Base-by-base conservation (phyloP, 2,113 vertebrate species). In the Hipposideros armiger region DNA sequence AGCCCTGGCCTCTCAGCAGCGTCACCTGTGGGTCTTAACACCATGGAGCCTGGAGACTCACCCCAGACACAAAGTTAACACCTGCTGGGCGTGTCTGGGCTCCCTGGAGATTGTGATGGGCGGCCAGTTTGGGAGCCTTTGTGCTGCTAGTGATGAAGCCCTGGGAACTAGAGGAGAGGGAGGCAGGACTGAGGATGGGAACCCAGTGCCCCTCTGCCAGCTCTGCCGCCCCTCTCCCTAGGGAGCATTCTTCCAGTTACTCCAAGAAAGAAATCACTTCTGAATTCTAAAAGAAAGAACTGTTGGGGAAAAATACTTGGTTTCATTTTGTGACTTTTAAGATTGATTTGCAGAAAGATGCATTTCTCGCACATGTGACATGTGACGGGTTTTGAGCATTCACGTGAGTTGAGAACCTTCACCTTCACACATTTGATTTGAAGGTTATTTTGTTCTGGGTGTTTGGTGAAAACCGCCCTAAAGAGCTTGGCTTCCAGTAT, bases 301-400 rank as follows among this genome's bases (percentile, higher is more conserved):
- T 15, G 0, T 9, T 26, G 19, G 11, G 24, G 13, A 22, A 14
- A 32, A 74, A 32, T 14, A 15, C 20, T 69, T 54, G 50, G 32
- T 81, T 94, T 95, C 24, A 19, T 67, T 70, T 62, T 95, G 40
- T 94, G 58, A 42, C 1, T 36, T 86, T 62, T 20, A 58, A 82
- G 36, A 45, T 24, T 45, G 15, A 77, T 77, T 85, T 88, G 28
- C 62, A 22, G 60, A 60, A 76, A 85, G 5, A 52, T 13, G 0
- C 42, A 20, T 78, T 80, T 92, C 60, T 83, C n/a, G 1, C 11
- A 11, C 10, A 3, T 2, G 22, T 70, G 47, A 50, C 42, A 47
- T 2, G 17, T 54, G 42, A 36, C 28, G 40, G 42, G 22, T n/a
- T 36, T 77, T 50, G 32, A 69, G 84, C 70, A 14, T 87, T 62